phyloP scores from a whole-genome alignment of 2,797 vertebrate species.

The Lithobates pipiens region DNA sequence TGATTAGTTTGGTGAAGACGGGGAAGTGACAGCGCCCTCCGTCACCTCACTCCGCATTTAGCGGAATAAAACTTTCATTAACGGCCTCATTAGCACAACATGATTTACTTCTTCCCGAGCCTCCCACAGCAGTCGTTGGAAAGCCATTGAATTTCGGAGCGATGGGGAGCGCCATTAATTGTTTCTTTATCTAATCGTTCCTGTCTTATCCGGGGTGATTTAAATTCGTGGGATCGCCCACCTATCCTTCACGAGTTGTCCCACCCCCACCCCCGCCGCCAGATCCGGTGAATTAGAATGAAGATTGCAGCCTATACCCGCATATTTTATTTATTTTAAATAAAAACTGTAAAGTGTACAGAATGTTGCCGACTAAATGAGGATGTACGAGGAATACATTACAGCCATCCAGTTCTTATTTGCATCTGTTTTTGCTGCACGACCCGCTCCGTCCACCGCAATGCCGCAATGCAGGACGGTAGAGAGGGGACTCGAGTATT shows the following conservation, averaged over 20 bases:
- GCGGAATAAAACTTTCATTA: constrained; percentile 76
- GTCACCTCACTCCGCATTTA: constrained; percentile 70
- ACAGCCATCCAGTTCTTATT: too few species aligned
- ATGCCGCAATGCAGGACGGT: too few species aligned
- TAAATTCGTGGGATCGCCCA: constrained; percentile 66
- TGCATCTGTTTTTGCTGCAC: too few species aligned
- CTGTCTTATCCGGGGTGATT: constrained; percentile 67
- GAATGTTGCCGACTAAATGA: too few species aligned
- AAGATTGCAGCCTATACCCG: not conserved
- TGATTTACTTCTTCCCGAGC: constrained; percentile 75
- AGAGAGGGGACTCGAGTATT: too few species aligned
- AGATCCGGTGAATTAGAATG: not conserved
- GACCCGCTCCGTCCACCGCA: too few species aligned
- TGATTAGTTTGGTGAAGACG: constrained; percentile 58
- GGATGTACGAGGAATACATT: too few species aligned
- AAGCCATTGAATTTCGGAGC: constrained; percentile 75
- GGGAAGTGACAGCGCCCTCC: constrained; percentile 65
- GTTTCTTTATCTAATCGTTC: constrained; percentile 12
- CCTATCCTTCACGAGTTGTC: not conserved
- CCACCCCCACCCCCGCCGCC: too few species aligned
- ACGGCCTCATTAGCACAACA: constrained; percentile 75
- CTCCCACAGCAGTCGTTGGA: constrained; percentile 73
- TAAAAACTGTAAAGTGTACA: not conserved
- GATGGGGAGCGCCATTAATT: constrained; percentile 31
- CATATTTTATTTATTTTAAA: too few species aligned